Conservation (phyloP, 2,888 invertebrate genomes). For the Drosophila emarginata region DNA sequence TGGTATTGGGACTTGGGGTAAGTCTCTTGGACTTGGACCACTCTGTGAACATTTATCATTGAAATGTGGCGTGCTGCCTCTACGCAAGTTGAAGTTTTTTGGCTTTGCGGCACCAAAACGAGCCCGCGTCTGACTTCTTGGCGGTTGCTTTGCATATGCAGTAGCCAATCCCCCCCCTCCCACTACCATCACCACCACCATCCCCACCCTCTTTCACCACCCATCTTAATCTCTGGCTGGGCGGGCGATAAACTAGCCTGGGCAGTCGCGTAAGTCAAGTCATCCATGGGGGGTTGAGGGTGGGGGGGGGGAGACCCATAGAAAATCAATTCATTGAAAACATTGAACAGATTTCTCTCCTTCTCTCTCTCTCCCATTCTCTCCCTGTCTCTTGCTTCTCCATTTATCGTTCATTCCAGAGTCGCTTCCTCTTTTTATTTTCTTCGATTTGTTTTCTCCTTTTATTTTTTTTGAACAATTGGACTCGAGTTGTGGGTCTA, state of each 20-base stretch:
- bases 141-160: constrained; percentile 72
- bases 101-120: constrained; percentile 78
- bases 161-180: not conserved
- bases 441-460: not conserved
- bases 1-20: not conserved
- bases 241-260: constrained; percentile 47
- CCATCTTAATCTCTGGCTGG: constrained; percentile 6
- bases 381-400: constrained; percentile 5
- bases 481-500: constrained; percentile 34
- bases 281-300: constrained; percentile 42
- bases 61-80: constrained; percentile 74
- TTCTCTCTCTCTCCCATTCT: constrained; percentile 4
- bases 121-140: constrained; percentile 73
- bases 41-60: constrained; percentile 78
- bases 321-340: constrained; percentile 70
- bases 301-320: constrained; percentile 30
- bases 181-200: too few species aligned
- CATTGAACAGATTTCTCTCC: constrained; percentile 70
- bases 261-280: constrained; percentile 70
- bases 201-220: not conserved
- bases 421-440: not conserved
- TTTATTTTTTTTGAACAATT: constrained; percentile 23
- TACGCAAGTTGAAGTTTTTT: constrained; percentile 51
- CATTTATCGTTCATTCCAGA: not conserved
- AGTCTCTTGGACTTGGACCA: constrained; percentile 22